Conservation (phyloP, 1,140 invertebrate species). For the Drosophila pandora region DNA sequence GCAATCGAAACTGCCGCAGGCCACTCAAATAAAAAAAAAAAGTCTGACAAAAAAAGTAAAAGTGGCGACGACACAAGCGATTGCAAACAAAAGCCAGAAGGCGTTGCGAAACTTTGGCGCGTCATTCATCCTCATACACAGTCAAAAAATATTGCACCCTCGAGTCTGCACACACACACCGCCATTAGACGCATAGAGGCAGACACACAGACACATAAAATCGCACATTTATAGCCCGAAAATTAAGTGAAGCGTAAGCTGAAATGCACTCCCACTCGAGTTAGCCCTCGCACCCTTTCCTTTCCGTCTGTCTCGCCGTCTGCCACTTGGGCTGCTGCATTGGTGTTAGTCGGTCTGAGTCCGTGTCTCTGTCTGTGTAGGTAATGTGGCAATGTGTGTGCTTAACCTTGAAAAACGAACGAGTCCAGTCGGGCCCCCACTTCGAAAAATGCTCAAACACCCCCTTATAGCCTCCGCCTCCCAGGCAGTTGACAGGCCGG, state of each 20-base stretch:
- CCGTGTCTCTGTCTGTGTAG: slow-evolving; percentile 12
- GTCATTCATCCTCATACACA: slow-evolving; percentile 74
- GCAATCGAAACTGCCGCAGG: slow-evolving; percentile 49
- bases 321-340: slow-evolving; percentile 62
- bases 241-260: slow-evolving; percentile 80
- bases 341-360: slow-evolving; percentile 20
- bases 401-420: slow-evolving; percentile 82
- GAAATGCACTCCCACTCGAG: slow-evolving; percentile 79
- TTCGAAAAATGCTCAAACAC: slow-evolving; percentile 9
- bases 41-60: slow-evolving; percentile 2
- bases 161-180: slow-evolving; percentile 57
- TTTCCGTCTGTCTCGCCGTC: slow-evolving; percentile 65
- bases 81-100: slow-evolving; percentile 76
- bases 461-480: slow-evolving; percentile 18
- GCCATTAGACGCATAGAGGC: slow-evolving; percentile 17
- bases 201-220: slow-evolving; percentile 30
- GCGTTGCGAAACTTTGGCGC: slow-evolving; percentile 79
- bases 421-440: slow-evolving; percentile 71
- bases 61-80: slow-evolving; percentile 43
- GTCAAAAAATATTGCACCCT: slow-evolving; percentile 77
- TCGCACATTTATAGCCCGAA: slow-evolving; percentile 76
- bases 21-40: slow-evolving; percentile 49
- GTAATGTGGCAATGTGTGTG: slow-evolving; percentile 27
- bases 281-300: slow-evolving; percentile 14
- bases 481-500: slow-evolving; percentile 55